Evolutionary conservation across 2,113 vertebrate species (phyloP), one percentile per base, ranked within the genome.

Genomic region (Platichthys stellatus): DNA sequence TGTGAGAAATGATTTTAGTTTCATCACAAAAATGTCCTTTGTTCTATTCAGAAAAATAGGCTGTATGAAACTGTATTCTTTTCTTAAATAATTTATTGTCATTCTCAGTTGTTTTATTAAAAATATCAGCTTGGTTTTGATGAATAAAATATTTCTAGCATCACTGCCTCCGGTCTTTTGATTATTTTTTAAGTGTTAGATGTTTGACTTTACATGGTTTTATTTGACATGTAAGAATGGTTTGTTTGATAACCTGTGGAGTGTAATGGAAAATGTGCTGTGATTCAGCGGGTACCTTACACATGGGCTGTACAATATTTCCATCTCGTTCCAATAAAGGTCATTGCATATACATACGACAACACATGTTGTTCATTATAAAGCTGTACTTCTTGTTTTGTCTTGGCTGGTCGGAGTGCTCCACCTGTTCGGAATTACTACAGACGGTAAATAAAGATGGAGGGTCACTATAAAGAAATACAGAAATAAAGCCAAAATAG

Each of bases 141-240:
- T 84, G 75, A 91, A 93, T 91, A 91, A 93, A 92, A 68, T 78
- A 88, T 91, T 91, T 88, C 71, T 64, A 61, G 84, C 81, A 81
- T 72, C 35, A 74, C 23, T 61, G 67, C 35, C 43, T 84, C 60
- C 65, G 31, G 53, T 68, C 51, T 7, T 69, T 81, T 76, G 23
- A 54, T 78, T 63, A 26, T 61, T 71, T 21, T 51, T 59, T 43
- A 15, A 69, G 74, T 9, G 31, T 69, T 61, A 65, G 24, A 11
- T 59, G n/a, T 70, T 62, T 61, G 14, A 66, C 12, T 49, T 6
- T 38, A 43, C 2, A 14, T 17, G 18, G n/a, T 31, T 63, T 77
- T 76, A 60, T 61, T 43, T n/a, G 24, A 51, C 45, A 53, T 38
- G 23, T 12, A 70, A 57, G 54, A 68, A 14, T 24, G 24, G 43